Evolutionary conservation across 1,140 invertebrate species (phyloP), one percentile per base, ranked within the genome.

Genomic region (Lepidurus arcticus): DNA sequence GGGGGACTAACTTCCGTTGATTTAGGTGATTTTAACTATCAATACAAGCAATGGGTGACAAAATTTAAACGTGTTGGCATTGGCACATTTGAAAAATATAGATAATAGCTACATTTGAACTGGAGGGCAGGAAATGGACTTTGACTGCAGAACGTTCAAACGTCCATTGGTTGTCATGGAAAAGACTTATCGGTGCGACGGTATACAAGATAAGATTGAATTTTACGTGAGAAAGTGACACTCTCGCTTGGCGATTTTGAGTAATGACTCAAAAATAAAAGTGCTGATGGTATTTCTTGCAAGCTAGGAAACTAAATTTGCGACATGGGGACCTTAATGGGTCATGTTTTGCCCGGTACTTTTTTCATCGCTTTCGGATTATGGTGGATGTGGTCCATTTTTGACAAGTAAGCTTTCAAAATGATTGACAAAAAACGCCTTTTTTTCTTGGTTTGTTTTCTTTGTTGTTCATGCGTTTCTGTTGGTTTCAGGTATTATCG

Each of bases 301-400:
- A 34, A 34, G 2, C 34, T 34, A 34, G 34, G 0, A 34, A 34
- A 3, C 34, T 34, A 34, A 34, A 34, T 34, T 34, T 34, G 34
- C 4, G 34, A 65, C 53, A 87, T 88, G 87, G 86, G 86, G 13
- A 85, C 81, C 43, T 85, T 87, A 80, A 81, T 82, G 78, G 86
- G 86, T 11, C 88, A 88, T 79, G 81, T 85, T 7, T 81, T 88
- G 7, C 88, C 87, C 3, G 88, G 87, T 75, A 84, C 85, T 10
- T 87, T 88, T 79, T 88, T 88, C 82, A 81, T 85, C 13, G n/a
- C 83, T 0, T 87, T 87, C 81, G 83, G 82, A 0, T n/a, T 87
- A 34, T 88, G 87, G 86, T 88, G 86, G 84, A 82, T 83, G 1
- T 82, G 86, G 47, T 83, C 83, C 24, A 81, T 85, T 24, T 86